Conservation (phyloP, 2,888 invertebrate species). For the Tryphoninae sp. region DNA sequence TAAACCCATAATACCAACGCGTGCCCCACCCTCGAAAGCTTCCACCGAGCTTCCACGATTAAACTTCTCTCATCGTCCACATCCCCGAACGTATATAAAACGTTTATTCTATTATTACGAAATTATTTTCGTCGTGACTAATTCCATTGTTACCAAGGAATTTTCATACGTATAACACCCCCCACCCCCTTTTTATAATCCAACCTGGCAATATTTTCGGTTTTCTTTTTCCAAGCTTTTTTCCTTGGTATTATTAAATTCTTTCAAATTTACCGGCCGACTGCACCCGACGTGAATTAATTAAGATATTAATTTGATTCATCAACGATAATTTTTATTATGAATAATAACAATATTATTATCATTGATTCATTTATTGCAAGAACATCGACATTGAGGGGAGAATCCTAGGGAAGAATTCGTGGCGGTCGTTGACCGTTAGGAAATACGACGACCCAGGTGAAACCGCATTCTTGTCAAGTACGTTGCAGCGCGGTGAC, state of each 20-base stretch:
- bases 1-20: conserved; percentile 53
- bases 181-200: not conserved
- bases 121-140: conserved; percentile 1
- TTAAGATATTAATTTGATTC: not conserved
- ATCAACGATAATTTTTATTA: not conserved
- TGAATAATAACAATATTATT: not conserved
- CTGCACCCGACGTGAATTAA: not conserved
- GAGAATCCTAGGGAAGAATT: conserved; percentile 45
- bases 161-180: not conserved
- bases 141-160: conserved; percentile 1
- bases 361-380: not conserved
- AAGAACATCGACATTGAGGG: conserved; percentile 2
- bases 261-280: not conserved
- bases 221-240: not conserved
- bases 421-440: conserved; percentile 70
- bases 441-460: conserved; percentile 71
- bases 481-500: conserved; percentile 71
- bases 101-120: conserved; percentile 27
- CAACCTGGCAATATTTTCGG: not conserved
- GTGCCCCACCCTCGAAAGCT: conserved; percentile 18
- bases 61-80: conserved; percentile 18
- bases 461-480: conserved; percentile 78
- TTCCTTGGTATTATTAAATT: not conserved
- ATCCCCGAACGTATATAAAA: conserved; percentile 1
- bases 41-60: conserved; percentile 6